These are phyloP conservation scores for Microplitis manilae DNA, from an alignment of 2,888 invertebrate genomes.

Conservation along the genomic window DNA sequence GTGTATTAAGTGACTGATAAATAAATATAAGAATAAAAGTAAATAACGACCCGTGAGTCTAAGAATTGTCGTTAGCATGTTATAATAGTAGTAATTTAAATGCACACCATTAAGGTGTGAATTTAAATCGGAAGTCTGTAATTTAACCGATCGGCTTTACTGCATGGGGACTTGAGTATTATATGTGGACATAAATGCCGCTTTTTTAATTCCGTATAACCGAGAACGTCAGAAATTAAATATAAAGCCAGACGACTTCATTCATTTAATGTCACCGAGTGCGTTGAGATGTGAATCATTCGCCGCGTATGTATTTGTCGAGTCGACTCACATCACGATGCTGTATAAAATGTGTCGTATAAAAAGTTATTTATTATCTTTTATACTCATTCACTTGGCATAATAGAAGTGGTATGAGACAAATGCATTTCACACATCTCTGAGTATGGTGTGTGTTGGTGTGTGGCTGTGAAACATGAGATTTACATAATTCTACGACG, in stretches of 20 bases:
- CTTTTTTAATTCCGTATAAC: not conserved
- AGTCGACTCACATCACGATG: not conserved
- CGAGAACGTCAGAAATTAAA: not conserved
- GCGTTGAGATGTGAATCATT: not conserved
- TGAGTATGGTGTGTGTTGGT: not conserved
- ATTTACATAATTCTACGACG: slow-evolving; percentile 21
- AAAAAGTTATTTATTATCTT: slow-evolving; percentile 4
- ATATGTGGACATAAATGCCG: not conserved
- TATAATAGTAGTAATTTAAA: too few species aligned
- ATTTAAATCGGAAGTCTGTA: too few species aligned
- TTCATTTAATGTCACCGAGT: not conserved
- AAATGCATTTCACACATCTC: not conserved
- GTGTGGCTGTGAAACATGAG: slow-evolving; percentile 9
- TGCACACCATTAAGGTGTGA: too few species aligned
- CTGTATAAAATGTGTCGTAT: not conserved
- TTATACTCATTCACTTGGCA: not conserved
- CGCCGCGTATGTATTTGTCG: not conserved
- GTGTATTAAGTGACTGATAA: not conserved
- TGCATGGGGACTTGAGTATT: too few species aligned
- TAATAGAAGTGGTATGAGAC: not conserved
- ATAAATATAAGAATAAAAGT: not conserved
- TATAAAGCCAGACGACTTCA: not conserved
- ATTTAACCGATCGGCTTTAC: too few species aligned
- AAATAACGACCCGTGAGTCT: too few species aligned
- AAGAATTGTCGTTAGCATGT: too few species aligned